Evolutionary conservation across 2,888 invertebrate species (phyloP).

Genomic region (Rhingia campestris): DNA sequence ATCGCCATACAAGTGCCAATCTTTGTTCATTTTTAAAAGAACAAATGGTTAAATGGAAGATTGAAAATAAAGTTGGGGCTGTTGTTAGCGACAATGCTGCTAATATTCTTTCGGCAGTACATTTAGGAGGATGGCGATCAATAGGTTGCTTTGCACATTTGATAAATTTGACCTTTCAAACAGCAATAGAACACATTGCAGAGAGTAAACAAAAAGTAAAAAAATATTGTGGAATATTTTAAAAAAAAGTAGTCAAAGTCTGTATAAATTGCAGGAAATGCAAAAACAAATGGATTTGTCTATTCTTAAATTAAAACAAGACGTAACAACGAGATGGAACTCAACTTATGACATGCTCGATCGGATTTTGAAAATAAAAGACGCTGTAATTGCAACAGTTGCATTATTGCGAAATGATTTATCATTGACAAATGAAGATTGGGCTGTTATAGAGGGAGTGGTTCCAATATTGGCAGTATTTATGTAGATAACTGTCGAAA

Average conservation of each 20-base stretch:
- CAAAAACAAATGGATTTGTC: conserved; percentile 58
- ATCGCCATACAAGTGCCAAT: conserved; percentile 30
- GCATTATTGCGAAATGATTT: conserved; percentile 29
- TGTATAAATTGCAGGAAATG: conserved; percentile 35
- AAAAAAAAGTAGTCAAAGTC: conserved; percentile 30
- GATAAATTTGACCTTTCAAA: conserved; percentile 37
- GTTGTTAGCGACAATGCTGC: conserved; percentile 45
- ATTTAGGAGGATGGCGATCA: conserved; percentile 40
- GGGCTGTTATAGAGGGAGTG: conserved; percentile 24
- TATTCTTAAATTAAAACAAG: conserved; percentile 53
- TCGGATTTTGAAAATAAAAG: conserved; percentile 37
- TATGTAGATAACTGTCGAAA: conserved; percentile 33
- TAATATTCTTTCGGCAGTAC: conserved; percentile 42
- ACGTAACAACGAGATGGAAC: conserved; percentile 55
- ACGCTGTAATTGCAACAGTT: conserved; percentile 43
- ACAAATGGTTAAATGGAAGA: conserved; percentile 52
- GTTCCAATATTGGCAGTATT: conserved; percentile 40
- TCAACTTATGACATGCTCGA: conserved; percentile 52
- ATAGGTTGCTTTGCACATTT: conserved; percentile 52
- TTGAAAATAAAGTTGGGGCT: conserved; percentile 39
- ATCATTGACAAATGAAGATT: conserved; percentile 14
- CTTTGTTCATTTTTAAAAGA: conserved; percentile 33
- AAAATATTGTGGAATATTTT: conserved; percentile 42
- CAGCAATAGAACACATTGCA: conserved; percentile 15
- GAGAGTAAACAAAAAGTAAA: conserved; percentile 20